Conservation (phyloP, 2,113 vertebrate species). For the Bagarius yarrelli region DNA sequence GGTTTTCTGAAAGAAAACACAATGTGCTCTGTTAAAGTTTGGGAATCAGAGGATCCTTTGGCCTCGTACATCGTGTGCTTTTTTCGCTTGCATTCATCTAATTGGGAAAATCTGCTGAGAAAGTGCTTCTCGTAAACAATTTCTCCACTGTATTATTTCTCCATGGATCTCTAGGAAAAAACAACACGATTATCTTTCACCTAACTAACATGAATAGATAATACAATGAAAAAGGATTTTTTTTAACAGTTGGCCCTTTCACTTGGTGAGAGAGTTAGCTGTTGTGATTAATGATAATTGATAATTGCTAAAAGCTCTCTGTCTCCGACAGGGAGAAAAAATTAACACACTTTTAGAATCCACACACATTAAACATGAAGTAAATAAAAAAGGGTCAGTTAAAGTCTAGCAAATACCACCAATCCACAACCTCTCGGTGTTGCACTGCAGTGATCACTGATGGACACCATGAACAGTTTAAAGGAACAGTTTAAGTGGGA, state of each 20-base stretch:
- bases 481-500: neutral
- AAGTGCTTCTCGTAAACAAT: constrained; percentile 45
- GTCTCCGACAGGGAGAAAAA: constrained; percentile 43
- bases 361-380: constrained; percentile 27
- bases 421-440: neutral
- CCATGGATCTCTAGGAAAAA: constrained; percentile 23
- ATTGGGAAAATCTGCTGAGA: constrained; percentile 9
- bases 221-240: constrained; percentile 27
- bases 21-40: constrained; percentile 22
- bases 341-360: constrained; percentile 18
- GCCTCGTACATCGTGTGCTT: neutral
- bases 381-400: neutral
- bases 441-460: constrained; percentile 9
- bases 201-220: constrained; percentile 21
- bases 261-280: constrained; percentile 46
- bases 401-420: neutral
- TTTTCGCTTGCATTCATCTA: constrained; percentile 30
- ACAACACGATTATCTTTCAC: constrained; percentile 21
- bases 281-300: constrained; percentile 15
- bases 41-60: neutral
- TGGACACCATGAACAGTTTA: neutral
- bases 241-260: constrained; percentile 36
- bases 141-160: constrained; percentile 14
- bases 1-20: constrained; percentile 16
- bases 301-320: constrained; percentile 30